phyloP scores from a whole-genome alignment of 2,797 vertebrate genomes.

The Anniella stebbinsi region DNA sequence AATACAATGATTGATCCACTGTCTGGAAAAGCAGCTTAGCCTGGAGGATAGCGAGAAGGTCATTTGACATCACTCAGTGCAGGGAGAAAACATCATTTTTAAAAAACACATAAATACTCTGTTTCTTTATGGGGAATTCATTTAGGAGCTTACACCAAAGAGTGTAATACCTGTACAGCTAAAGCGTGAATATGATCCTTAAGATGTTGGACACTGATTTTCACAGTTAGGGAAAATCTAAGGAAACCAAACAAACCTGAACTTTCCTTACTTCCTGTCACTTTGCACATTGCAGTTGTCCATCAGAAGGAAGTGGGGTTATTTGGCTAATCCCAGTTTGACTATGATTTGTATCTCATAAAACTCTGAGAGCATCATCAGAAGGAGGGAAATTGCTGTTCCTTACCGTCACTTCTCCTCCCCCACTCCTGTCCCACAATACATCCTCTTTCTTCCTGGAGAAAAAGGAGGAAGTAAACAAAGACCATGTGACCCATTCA shows the following conservation, averaged over 20 bases:
- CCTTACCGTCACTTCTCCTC: too few relatives aligned
- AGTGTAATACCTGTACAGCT: neutral
- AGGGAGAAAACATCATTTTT: neutral
- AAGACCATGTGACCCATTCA: too few relatives aligned
- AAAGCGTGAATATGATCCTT: neutral
- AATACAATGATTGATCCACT: slow-evolving; percentile 28
- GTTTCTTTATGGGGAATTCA: neutral
- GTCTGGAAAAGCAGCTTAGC: slow-evolving; percentile 15
- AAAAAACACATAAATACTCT: neutral
- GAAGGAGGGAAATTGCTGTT: too few relatives aligned
- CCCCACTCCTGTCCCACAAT: too few relatives aligned
- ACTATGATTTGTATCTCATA: neutral
- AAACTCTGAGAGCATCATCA: neutral
- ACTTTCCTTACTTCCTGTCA: neutral
- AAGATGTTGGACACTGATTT: neutral
- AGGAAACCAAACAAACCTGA: neutral
- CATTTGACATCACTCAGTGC: slow-evolving; percentile 36
- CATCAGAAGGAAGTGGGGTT: neutral
- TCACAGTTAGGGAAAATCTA: neutral
- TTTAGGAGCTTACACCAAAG: neutral
- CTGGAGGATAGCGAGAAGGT: slow-evolving; percentile 47
- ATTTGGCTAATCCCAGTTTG: neutral
- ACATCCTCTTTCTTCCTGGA: too few relatives aligned
- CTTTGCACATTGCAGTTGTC: neutral
- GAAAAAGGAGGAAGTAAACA: too few relatives aligned